Evolutionary conservation across 2,113 vertebrate species (phyloP), one percentile per base, ranked within the genome.

Genomic region (Centropristis striata): DNA sequence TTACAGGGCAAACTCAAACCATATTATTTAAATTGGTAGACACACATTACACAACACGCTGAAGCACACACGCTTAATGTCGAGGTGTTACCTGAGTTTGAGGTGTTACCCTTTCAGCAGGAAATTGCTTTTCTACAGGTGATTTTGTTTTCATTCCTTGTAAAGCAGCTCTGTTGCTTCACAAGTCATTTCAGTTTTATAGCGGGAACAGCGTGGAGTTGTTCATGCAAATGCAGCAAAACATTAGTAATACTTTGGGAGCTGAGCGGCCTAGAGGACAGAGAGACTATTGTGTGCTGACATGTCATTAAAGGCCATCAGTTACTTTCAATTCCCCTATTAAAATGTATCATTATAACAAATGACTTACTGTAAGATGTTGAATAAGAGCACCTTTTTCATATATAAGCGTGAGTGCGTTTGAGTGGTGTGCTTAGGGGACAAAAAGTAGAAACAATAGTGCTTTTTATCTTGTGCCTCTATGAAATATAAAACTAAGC

Each of bases 91-190:
- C 78, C 70, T 76, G 80, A 75, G 74, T 79, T 59, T 39, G 50
- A 90, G 84, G 84, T 83, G 90, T 84, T 70, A 46, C 25, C 42
- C 13, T 37, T 74, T 28, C 46, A 42, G 82, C 86, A 87, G 90
- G 91, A 90, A 90, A 87, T 91, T 89, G 78, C 81, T 87, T 85
- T 84, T 88, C 80, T 81, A n/a, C 64, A 74, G 67, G 60, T 73
- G 47, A 69, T 78, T 70, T 49, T 71, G 51, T 74, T 81, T 81
- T 73, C 23, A 9, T 68, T 78, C 15, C 55, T 59, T 69, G 25
- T 64, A 71, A 0, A 85, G 60, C 54, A 58, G 37, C 57, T 51
- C 5, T 32, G 79, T 69, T 69, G 49, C 44, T 46, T 50, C 25
- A 15, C 41, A 42, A 74, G 18, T 75, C 36, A 36, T 70, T 70